Conservation (phyloP, 2,113 vertebrate genomes). For the Catagonus wagneri region DNA sequence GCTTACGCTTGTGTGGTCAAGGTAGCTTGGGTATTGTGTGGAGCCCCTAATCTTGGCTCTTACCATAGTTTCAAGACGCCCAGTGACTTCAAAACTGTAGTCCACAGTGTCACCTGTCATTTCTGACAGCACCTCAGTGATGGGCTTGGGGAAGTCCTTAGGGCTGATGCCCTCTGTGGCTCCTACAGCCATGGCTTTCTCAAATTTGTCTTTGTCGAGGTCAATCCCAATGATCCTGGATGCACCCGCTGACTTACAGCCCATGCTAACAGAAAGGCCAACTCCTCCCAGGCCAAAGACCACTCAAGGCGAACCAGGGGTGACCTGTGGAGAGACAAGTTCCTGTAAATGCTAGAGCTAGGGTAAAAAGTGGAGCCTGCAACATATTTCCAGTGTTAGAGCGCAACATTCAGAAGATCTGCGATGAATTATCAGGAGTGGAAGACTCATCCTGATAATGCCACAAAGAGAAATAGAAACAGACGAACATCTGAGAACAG, state of each 20-base stretch:
- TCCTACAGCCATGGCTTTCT: conserved; percentile 88
- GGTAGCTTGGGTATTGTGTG: neutral
- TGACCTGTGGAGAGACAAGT: conserved; percentile 85
- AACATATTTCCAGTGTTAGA: neutral
- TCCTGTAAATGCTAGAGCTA: neutral
- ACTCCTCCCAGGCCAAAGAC: conserved; percentile 93
- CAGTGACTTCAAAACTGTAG: conserved; percentile 90
- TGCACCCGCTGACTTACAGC: conserved; percentile 90
- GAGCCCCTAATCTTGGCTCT: neutral
- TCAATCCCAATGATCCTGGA: conserved; percentile 89
- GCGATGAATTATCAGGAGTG: neutral
- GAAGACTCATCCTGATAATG: neutral
- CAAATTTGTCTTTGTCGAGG: conserved; percentile 90
- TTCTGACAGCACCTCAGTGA: conserved; percentile 88
- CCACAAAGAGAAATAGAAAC: neutral
- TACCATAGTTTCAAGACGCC: conserved; percentile 89
- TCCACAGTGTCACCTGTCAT: conserved; percentile 90
- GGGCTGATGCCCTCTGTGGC: conserved; percentile 90
- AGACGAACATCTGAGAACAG: neutral
- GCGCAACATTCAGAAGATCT: neutral
- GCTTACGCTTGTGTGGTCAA: neutral
- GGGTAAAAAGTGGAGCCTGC: neutral
- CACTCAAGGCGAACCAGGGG: conserved; percentile 90
- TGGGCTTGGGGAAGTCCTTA: conserved; percentile 86
- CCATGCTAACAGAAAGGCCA: conserved; percentile 91